Evolutionary conservation across 2,797 vertebrate genomes (phyloP).

Genomic region (Siniperca scherzeri): DNA sequence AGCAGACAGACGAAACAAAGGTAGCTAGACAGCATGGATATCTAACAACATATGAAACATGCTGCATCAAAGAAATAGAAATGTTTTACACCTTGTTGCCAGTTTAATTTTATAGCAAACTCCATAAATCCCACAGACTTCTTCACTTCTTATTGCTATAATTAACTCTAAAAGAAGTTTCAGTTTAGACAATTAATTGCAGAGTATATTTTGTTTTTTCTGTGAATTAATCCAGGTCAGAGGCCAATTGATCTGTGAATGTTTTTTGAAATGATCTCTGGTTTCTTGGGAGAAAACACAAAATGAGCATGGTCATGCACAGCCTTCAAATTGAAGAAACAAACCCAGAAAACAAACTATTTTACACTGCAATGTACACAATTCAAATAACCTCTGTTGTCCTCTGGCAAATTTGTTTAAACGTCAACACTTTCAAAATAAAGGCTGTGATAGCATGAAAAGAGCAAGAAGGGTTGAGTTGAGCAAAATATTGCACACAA

Average conservation of each 20-base stretch:
- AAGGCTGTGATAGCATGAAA: too few species aligned
- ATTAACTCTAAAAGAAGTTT: neutral
- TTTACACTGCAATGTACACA: neutral
- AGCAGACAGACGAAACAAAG: conserved; percentile 13
- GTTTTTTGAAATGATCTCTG: neutral
- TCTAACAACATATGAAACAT: conserved; percentile 18
- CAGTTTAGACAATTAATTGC: too few species aligned
- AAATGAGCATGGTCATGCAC: neutral
- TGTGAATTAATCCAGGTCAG: neutral
- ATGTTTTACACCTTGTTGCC: neutral
- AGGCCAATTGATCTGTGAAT: neutral
- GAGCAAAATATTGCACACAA: neutral
- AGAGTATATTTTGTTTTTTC: neutral
- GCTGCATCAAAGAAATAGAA: neutral
- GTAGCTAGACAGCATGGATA: conserved; percentile 1
- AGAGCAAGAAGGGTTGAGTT: neutral
- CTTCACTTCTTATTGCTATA: neutral
- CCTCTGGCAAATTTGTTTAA: neutral
- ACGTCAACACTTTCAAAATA: neutral
- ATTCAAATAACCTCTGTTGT: neutral
- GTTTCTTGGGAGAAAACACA: neutral
- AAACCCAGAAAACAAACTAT: neutral
- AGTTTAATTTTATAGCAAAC: neutral
- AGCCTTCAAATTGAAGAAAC: neutral
- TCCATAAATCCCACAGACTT: neutral